A percentile compares a stretch with the other conserved stretches of the same genome.
Evolutionary conservation across 2,113 vertebrate species (phyloP).

Genomic region (Taurulus bubalis): DNA sequence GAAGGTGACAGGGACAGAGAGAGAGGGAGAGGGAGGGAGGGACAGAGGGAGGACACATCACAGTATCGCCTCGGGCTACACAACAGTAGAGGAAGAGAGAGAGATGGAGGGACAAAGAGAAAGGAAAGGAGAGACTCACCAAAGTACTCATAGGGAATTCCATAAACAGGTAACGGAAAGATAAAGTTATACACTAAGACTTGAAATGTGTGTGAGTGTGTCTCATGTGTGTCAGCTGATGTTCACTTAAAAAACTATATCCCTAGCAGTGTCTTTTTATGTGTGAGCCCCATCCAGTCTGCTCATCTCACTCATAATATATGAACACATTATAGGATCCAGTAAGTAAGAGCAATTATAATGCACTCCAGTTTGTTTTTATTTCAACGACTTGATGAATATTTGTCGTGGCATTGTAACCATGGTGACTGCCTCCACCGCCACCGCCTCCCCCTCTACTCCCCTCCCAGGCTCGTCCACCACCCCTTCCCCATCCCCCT

Average conservation of each 20-base stretch:
- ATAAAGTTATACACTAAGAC: constrained; percentile 50
- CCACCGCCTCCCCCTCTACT: constrained; percentile 41
- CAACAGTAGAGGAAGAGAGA: constrained; percentile 78
- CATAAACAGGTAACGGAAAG: constrained; percentile 59
- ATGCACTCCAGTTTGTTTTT: constrained; percentile 80
- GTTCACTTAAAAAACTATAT: constrained; percentile 41
- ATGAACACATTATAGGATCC: constrained; percentile 68
- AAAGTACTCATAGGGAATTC: constrained; percentile 67
- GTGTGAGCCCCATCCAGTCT: constrained; percentile 24
- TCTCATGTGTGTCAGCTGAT: constrained; percentile 14
- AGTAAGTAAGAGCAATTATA: constrained; percentile 79
- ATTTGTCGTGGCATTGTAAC: constrained; percentile 85
- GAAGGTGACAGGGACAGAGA: constrained; percentile 87
- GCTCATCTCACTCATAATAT: constrained; percentile 70
- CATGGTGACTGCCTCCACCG: constrained; percentile 81
- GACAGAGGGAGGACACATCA: constrained; percentile 83
- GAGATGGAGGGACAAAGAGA: constrained; percentile 79
- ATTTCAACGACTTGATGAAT: constrained; percentile 84
- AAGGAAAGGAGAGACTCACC: constrained; percentile 61
- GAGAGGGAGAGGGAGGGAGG: constrained; percentile 78
- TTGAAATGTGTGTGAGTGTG: constrained; percentile 18
- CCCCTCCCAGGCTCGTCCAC: constrained; percentile 51
- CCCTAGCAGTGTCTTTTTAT: constrained; percentile 14
- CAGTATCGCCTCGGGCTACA: constrained; percentile 81
- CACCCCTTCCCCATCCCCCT: constrained; percentile 74